Evolutionary conservation across 2,888 invertebrate genomes (phyloP), one percentile per base, ranked within the genome.

Genomic region (Troilus luridus): DNA sequence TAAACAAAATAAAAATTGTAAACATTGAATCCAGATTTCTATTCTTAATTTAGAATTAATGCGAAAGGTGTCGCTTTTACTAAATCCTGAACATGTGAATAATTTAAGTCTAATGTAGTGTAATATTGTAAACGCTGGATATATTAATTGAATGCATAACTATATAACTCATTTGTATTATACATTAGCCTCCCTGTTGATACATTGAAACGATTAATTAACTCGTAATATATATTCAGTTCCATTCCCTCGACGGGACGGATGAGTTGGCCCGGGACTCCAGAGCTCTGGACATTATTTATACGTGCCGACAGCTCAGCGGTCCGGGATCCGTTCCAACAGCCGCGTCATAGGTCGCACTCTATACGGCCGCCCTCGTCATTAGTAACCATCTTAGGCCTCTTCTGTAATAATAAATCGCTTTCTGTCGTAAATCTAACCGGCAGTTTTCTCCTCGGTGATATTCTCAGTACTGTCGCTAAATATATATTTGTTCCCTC

Each of bases 341-440:
- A 14, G 27, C 27, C 41, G 72, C 41, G 72, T 77, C 72, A 41
- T 27, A 10, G 72, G 72, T 77, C 41, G 41, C 72, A 41, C 7
- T 19, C 72, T 41, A 77, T 27, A 27, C 41, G 72, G 41, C 72
- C 41, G 72, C 72, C 9, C 41, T 77, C 27, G 41, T 41, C 72
- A 77, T 77, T 77, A 77, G 72, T 77, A 77, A 12, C 72, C 72
- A 77, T 77, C 72, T 77, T 24, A 27, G 72, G 0, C 17, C 0
- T 6, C 17, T 17, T 77, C 72, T 21, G 9, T 41, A 41, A 41
- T 77, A 77, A 77, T 77, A 77, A 77, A 77, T 77, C 24, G 27
- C 72, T 77, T 77, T 41, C 72, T 24, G 41, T 19, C 72, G 72
- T 77, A 77, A 77, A 77, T 77, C 72, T 77, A 41, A 27, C 17